phyloP scores from a whole-genome alignment of 2,797 vertebrate genomes.

The Microchirus variegatus region DNA sequence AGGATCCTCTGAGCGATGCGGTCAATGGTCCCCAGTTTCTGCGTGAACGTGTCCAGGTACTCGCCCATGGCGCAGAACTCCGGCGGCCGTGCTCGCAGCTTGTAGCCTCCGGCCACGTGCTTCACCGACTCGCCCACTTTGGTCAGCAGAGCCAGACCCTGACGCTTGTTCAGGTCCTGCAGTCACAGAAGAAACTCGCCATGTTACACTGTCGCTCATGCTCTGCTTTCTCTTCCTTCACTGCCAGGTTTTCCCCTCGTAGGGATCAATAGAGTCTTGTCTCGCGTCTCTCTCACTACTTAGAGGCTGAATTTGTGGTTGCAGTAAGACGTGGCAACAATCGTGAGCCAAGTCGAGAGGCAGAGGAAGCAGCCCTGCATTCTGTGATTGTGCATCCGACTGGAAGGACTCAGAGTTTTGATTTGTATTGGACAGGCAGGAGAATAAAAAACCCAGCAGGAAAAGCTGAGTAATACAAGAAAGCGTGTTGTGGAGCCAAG shows the following conservation, averaged over 20 bases:
- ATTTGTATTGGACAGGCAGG: too few species aligned
- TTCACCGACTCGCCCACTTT: slow-evolving; percentile 97
- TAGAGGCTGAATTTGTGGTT: slow-evolving; percentile 14
- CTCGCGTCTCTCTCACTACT: slow-evolving; percentile 10
- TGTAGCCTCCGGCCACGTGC: slow-evolving; percentile 93
- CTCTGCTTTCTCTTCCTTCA: slow-evolving; percentile 8
- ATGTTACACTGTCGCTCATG: background rate
- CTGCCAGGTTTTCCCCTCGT: slow-evolving; percentile 14
- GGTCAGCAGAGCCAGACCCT: slow-evolving; percentile 91
- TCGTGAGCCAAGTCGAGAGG: too few species aligned
- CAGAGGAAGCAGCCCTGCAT: too few species aligned
- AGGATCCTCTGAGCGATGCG: slow-evolving; percentile 97
- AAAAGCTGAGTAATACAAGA: too few species aligned
- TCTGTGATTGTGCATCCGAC: too few species aligned
- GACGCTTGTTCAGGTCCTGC: slow-evolving; percentile 97
- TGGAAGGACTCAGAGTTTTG: too few species aligned
- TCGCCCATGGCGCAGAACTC: slow-evolving; percentile 93
- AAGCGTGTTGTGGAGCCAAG: too few species aligned
- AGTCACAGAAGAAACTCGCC: slow-evolving; percentile 1
- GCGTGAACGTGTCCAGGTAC: slow-evolving; percentile 93
- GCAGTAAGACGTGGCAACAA: slow-evolving; percentile 2
- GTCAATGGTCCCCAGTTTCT: slow-evolving; percentile 97
- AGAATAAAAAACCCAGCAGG: too few species aligned
- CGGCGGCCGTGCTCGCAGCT: slow-evolving; percentile 88
- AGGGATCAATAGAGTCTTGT: slow-evolving; percentile 35